Percentiles rank a stretch among this genome's conserved stretches.
phyloP scores from a whole-genome alignment of 2,888 invertebrate genomes.

The Terebella lapidaria region DNA sequence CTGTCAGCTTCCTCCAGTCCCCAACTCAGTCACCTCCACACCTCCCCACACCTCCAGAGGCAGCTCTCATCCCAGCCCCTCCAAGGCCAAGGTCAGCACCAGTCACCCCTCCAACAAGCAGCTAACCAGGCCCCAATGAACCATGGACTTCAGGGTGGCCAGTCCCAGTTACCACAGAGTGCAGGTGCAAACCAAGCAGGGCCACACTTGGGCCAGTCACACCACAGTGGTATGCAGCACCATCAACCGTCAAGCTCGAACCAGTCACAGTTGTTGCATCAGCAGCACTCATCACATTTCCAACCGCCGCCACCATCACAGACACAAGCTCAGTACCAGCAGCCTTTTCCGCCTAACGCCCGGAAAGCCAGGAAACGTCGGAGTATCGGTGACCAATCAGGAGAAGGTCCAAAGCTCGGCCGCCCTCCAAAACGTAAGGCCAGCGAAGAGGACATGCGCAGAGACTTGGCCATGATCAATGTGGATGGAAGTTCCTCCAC shows the following conservation, averaged over 20 bases:
- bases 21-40: background rate
- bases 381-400: background rate
- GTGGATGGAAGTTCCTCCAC: background rate
- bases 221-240: too few relatives aligned
- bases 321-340: background rate
- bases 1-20: too few relatives aligned
- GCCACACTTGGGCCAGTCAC: too few relatives aligned
- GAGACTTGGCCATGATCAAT: background rate
- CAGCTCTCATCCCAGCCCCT: too few relatives aligned
- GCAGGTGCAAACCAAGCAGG: too few relatives aligned
- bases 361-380: background rate
- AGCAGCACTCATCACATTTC: too few relatives aligned
- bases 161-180: too few relatives aligned
- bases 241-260: background rate
- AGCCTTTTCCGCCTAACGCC: background rate
- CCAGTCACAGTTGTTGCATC: background rate
- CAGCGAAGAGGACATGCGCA: slow-evolving; percentile 29
- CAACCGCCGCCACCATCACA: slow-evolving; percentile 20
- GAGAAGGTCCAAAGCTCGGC: slow-evolving; percentile 27
- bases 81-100: too few relatives aligned
- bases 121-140: too few relatives aligned
- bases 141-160: too few relatives aligned
- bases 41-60: background rate
- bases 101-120: too few relatives aligned
- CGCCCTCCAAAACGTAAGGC: slow-evolving; percentile 49